These are phyloP conservation scores for Gambusia affinis DNA, from an alignment of 2,113 vertebrate species.

Conservation along the genomic window DNA sequence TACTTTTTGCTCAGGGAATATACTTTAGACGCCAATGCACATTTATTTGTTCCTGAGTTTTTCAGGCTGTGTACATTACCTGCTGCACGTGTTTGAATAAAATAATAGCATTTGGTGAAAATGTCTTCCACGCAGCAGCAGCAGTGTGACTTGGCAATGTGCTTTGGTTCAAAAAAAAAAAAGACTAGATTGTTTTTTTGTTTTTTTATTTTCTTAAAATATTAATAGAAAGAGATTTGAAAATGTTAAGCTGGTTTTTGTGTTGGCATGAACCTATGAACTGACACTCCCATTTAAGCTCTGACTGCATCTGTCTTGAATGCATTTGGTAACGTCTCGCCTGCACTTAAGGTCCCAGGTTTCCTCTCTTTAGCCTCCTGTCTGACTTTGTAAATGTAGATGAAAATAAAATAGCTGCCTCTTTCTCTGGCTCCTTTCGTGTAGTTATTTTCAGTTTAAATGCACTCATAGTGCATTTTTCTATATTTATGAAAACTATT, in stretches of 20 bases:
- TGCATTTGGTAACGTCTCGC: constrained; percentile 1
- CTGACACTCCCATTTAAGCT: constrained; percentile 7
- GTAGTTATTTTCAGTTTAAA: not conserved
- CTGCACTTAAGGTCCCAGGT: not conserved
- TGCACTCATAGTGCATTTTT: not conserved
- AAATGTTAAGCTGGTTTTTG: not conserved
- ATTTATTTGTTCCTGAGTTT: constrained; percentile 20
- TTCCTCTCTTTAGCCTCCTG: not conserved
- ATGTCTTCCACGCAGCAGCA: constrained; percentile 44
- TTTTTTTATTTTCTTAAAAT: not conserved
- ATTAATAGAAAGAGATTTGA: not conserved
- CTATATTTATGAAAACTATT: too few relatives aligned
- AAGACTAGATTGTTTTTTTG: not conserved
- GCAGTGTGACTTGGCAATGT: not conserved
- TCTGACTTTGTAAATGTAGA: constrained; percentile 30
- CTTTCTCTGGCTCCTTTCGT: not conserved
- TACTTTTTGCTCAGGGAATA: constrained; percentile 62
- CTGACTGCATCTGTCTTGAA: not conserved
- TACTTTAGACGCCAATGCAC: constrained; percentile 34
- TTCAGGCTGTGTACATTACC: constrained; percentile 15
- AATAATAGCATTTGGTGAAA: not conserved
- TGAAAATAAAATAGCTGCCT: constrained; percentile 53
- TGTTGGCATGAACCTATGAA: not conserved
- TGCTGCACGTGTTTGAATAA: not conserved
- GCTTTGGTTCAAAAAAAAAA: not conserved